Conservation (phyloP, 2,113 vertebrate species). For the Pontoporia blainvillei region DNA sequence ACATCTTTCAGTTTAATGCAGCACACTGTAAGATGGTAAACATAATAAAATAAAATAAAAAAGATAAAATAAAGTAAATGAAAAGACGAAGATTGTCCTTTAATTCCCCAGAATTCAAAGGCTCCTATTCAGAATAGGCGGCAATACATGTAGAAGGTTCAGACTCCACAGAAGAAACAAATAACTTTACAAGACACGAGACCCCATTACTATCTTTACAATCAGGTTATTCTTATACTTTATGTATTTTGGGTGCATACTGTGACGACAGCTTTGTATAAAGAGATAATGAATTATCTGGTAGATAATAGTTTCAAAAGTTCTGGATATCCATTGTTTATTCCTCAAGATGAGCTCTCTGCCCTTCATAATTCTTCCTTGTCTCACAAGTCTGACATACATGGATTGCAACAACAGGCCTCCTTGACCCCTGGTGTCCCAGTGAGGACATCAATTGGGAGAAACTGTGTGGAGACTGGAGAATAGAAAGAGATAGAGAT, state of each 20-base stretch:
- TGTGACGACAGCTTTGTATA: not conserved
- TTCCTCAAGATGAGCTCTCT: not conserved
- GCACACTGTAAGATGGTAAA: not conserved
- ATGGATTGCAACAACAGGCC: not conserved
- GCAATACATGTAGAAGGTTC: not conserved
- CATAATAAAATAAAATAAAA: not conserved
- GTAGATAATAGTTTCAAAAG: not conserved
- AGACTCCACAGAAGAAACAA: not conserved
- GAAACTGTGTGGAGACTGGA: not conserved
- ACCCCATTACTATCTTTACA: not conserved
- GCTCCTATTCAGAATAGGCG: not conserved
- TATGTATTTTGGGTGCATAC: not conserved
- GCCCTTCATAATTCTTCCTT: not conserved
- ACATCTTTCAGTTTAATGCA: not conserved
- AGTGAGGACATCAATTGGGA: accelerated
- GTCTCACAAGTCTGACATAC: not conserved
- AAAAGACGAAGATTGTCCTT: not conserved
- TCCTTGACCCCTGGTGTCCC: not conserved
- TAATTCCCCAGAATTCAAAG: not conserved
- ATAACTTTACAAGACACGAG: not conserved
- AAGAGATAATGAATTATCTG: not conserved
- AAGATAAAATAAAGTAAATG: not conserved
- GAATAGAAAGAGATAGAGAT: not conserved
- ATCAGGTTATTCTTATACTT: not conserved
- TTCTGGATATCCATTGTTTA: not conserved